Base-by-base conservation (phyloP, 1,140 invertebrate species). In the Capitella teleta region DNA sequence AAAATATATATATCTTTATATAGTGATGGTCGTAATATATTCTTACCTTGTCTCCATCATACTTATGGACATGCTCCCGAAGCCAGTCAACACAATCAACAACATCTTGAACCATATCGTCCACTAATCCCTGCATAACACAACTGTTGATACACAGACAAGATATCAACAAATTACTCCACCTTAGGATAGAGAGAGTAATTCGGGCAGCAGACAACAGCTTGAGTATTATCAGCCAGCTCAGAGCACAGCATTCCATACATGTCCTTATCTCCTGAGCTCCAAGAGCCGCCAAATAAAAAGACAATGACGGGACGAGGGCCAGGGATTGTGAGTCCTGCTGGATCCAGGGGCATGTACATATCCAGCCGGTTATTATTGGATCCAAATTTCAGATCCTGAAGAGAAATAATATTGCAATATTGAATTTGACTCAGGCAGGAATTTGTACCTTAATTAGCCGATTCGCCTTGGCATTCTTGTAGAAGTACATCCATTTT, bases 51-150 rank as follows among this genome's bases (percentile, higher is more conserved):
- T 67, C 54, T 47, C 63, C 67, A 42, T 62, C 61, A 57, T 67
- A 66, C 5, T 57, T 47, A 16, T 61, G 48, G 32, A 64, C 58
- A 58, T 66, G 61, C 5, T 62, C 51, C 28, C 61, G 52, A 21
- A 66, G 49, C 68, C 68, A 70, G 24, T 46, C 36, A 16, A 70
- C 44, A 56, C 61, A 61, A 42, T 70, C 68, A 6, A 67, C 62
- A 43, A 68, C 49, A 57, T 70, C 68, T 44, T 70, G 66, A 28
- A 69, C 57, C 67, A 69, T 69, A 53, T 69, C 64, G 57, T 69
- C 67, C 4, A 65, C 65, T 58, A 59, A 66, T 32, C 67, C 67
- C 67, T 69, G 44, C 52, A 53, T 24, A 41, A 43, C 23, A 23
- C 14, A 10, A 25, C 16, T 44, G 32, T 12, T 42, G n/a, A 18